phyloP scores from a whole-genome alignment of 1,140 invertebrate species.

The Penaeus vannamei region DNA sequence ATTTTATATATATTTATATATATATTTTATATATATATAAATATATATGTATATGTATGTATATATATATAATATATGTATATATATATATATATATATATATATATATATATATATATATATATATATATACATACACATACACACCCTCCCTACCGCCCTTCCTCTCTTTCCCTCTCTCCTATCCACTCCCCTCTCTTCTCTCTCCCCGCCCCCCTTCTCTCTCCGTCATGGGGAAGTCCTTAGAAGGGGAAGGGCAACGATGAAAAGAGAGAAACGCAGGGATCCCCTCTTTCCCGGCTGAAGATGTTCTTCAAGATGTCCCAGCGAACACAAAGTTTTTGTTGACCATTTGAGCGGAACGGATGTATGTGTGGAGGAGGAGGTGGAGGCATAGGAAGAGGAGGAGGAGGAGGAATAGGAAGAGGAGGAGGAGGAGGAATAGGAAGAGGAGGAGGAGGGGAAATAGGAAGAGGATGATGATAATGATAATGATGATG shows the following conservation, averaged over 20 bases:
- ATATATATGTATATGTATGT: too few species aligned
- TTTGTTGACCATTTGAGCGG: neutral
- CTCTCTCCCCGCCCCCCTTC: neutral
- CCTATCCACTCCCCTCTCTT: too few species aligned
- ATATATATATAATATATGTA: too few species aligned
- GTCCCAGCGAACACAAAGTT: neutral
- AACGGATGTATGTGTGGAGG: neutral
- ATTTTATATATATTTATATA: too few species aligned
- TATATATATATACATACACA: too few species aligned
- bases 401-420: neutral
- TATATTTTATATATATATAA: too few species aligned
- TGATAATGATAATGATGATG: neutral
- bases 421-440: neutral
- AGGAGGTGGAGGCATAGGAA: slow-evolving; percentile 5
- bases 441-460: neutral
- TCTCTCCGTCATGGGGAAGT: neutral
- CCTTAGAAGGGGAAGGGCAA: too few species aligned
- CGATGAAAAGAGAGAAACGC: too few species aligned
- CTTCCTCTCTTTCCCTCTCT: slow-evolving; percentile 10
- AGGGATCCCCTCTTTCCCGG: too few species aligned
- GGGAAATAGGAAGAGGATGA: neutral
- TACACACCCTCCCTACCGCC: neutral
- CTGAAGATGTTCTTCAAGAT: too few species aligned
- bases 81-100: too few species aligned
- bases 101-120: too few species aligned